These are phyloP conservation scores for Erinaceus europaeus DNA, from an alignment of 2,113 vertebrate species.

Conservation along the genomic window DNA sequence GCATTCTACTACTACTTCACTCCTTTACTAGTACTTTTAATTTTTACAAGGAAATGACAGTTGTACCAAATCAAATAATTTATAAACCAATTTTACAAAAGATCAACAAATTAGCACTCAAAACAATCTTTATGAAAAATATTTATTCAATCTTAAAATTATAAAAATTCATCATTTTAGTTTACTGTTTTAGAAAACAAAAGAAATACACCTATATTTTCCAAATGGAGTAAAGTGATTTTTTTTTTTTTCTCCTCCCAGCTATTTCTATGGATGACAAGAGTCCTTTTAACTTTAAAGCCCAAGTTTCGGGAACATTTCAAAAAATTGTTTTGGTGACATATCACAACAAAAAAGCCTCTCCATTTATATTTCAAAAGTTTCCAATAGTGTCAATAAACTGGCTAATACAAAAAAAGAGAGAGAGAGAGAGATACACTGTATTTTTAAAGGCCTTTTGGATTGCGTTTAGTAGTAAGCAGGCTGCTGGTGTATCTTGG, in stretches of 20 bases:
- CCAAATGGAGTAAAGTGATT: slow-evolving; percentile 36
- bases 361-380: slow-evolving; percentile 68
- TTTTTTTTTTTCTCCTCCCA: slow-evolving; percentile 48
- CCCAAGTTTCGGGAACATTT: slow-evolving; percentile 68
- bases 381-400: slow-evolving; percentile 76
- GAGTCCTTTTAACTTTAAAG: slow-evolving; percentile 51
- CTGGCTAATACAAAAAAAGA: slow-evolving; percentile 74
- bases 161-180: slow-evolving; percentile 66
- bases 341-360: slow-evolving; percentile 77
- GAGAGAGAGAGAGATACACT: slow-evolving; percentile 39
- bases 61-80: slow-evolving; percentile 62
- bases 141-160: slow-evolving; percentile 69
- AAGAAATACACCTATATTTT: slow-evolving; percentile 47
- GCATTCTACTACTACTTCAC: slow-evolving; percentile 51
- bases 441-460: slow-evolving; percentile 79
- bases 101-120: slow-evolving; percentile 75
- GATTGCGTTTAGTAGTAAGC: slow-evolving; percentile 88
- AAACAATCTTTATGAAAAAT: slow-evolving; percentile 79
- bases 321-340: slow-evolving; percentile 68
- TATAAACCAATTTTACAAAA: slow-evolving; percentile 77
- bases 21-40: slow-evolving; percentile 63
- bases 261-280: slow-evolving; percentile 42
- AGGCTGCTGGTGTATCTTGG: slow-evolving; percentile 90
- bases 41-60: slow-evolving; percentile 79
- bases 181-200: slow-evolving; percentile 65